phyloP scores from a whole-genome alignment of 2,888 invertebrate genomes.

The Dione vanillae region DNA sequence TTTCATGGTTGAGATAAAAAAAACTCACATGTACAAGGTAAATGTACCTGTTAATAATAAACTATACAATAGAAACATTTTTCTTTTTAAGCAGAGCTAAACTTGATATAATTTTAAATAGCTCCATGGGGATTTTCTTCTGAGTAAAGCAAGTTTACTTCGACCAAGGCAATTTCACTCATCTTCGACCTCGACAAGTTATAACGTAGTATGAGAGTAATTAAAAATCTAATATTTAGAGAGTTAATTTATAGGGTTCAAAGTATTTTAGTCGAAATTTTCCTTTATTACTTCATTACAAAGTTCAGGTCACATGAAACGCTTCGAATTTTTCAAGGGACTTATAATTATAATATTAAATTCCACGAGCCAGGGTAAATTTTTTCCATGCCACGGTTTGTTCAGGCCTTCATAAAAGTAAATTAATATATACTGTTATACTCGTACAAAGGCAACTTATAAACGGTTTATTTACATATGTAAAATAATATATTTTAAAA shows the following conservation, averaged over 20 bases:
- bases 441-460: background rate
- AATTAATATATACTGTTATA: background rate
- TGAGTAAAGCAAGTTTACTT: background rate
- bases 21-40: no score
- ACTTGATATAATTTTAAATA: background rate
- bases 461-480: background rate
- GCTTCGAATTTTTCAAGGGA: conserved; percentile 23
- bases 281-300: conserved; percentile 26
- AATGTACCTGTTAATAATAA: no score
- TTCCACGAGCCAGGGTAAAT: conserved; percentile 14
- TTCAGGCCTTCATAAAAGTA: conserved; percentile 12
- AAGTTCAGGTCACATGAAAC: conserved; percentile 27
- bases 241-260: conserved; percentile 7
- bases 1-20: no score
- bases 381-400: conserved; percentile 5
- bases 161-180: background rate
- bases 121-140: background rate
- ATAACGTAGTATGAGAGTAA: background rate
- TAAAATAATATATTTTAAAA: background rate
- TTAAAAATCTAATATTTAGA: conserved; percentile 10
- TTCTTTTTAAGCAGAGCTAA: background rate
- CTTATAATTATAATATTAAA: conserved; percentile 31
- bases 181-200: background rate
- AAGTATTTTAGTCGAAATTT: conserved; percentile 9
- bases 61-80: background rate